Percentiles rank a stretch among this genome's conserved stretches.
These are phyloP conservation scores for Enteromius paludinosus DNA, from an alignment of 2,797 vertebrate species.

Conservation along the genomic window DNA sequence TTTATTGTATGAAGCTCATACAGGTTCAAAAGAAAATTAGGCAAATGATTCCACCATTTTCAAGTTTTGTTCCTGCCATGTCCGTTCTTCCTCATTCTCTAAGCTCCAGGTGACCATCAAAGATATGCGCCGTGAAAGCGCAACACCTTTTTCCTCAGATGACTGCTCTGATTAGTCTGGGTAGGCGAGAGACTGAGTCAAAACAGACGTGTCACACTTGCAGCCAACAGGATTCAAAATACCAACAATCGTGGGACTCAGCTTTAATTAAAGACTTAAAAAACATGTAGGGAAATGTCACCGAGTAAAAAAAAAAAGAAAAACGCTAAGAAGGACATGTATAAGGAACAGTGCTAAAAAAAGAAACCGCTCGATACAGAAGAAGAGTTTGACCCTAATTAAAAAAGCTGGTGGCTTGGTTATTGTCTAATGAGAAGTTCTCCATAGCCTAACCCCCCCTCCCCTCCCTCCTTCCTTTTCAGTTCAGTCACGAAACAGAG, in stretches of 20 bases:
- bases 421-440: slow-evolving; percentile 33
- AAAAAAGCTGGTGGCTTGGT: slow-evolving; percentile 14
- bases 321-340: not conserved
- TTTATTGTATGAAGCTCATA: too few species aligned
- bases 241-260: slow-evolving; percentile 36
- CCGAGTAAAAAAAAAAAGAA: not conserved
- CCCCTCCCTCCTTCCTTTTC: slow-evolving; percentile 54
- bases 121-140: slow-evolving; percentile 51
- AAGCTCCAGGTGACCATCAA: slow-evolving; percentile 53
- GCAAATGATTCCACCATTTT: not conserved
- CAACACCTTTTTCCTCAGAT: slow-evolving; percentile 60
- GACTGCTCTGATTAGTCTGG: slow-evolving; percentile 49
- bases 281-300: not conserved
- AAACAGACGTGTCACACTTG: slow-evolving; percentile 45
- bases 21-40: not conserved
- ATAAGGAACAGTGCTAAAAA: slow-evolving; percentile 8
- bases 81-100: slow-evolving; percentile 36
- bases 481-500: slow-evolving; percentile 74
- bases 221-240: slow-evolving; percentile 32
- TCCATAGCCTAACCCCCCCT: slow-evolving; percentile 57
- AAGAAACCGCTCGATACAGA: slow-evolving; percentile 1
- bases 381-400: slow-evolving; percentile 27
- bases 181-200: slow-evolving; percentile 47
- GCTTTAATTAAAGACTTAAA: slow-evolving; percentile 12
- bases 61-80: slow-evolving; percentile 48